phyloP scores from a whole-genome alignment of 2,113 vertebrate species.

The Taxidea taxus region DNA sequence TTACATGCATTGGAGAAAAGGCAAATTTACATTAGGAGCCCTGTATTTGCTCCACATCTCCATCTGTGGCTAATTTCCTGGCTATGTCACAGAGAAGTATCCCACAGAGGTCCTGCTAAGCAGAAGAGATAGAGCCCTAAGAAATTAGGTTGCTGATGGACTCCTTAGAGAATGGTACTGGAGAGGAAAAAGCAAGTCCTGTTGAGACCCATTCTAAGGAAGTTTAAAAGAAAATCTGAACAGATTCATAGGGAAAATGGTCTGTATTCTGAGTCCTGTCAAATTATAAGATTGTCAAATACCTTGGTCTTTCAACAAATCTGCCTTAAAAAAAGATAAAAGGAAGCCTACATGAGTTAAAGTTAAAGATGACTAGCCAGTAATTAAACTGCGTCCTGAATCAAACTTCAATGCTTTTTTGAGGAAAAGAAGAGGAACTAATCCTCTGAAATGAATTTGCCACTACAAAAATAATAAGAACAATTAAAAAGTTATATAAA shows the following conservation, averaged over 20 bases:
- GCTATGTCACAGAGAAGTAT: not conserved
- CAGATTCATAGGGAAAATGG: not conserved
- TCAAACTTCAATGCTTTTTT: not conserved
- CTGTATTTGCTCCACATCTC: not conserved
- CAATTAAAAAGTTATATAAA: not conserved
- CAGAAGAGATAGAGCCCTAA: not conserved
- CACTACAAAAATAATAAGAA: not conserved
- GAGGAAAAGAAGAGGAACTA: not conserved
- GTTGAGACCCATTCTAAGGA: not conserved
- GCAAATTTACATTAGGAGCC: fast-evolving
- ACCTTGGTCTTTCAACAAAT: not conserved
- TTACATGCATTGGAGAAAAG: not conserved
- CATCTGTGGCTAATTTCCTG: not conserved
- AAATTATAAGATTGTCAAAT: not conserved
- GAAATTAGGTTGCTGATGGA: not conserved
- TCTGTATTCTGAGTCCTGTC: not conserved
- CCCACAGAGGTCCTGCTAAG: fast-evolving
- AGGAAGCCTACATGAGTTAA: not conserved
- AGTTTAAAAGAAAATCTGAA: not conserved
- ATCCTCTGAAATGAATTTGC: not conserved
- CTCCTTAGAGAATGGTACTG: not conserved
- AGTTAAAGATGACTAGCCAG: not conserved
- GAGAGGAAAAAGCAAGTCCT: not conserved
- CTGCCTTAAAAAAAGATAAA: not conserved
- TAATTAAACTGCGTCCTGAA: not conserved